These are phyloP conservation scores for Myiozetetes cayanensis DNA, from an alignment of 2,113 vertebrate genomes.

Conservation along the genomic window DNA sequence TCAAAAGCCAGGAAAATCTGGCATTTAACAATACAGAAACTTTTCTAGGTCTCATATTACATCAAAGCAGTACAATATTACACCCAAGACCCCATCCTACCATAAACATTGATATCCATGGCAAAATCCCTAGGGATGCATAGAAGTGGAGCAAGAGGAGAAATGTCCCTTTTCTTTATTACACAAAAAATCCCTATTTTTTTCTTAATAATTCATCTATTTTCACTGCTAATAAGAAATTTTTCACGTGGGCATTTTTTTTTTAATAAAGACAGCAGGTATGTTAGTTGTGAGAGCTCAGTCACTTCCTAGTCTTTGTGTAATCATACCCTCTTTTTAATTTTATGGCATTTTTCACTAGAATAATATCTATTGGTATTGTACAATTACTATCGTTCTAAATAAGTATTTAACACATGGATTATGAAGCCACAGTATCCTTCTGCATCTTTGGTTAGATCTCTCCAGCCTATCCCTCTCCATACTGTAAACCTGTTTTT, in stretches of 20 bases:
- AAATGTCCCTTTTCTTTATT: neutral
- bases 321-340: neutral
- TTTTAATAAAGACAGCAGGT: neutral
- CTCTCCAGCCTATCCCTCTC: neutral
- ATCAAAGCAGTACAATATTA: neutral
- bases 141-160: neutral
- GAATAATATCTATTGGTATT: neutral
- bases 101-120: neutral
- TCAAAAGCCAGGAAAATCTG: neutral
- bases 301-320: neutral
- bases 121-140: neutral
- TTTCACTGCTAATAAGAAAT: neutral
- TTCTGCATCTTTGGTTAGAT: neutral
- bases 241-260: neutral
- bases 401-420: neutral
- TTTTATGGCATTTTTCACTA: neutral
- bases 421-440: neutral
- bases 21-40: neutral
- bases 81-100: neutral
- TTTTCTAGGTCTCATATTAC: neutral
- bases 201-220: neutral
- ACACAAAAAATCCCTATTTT: accelerated
- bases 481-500: neutral
- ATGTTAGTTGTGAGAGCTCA: neutral
- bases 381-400: neutral